phyloP scores from a whole-genome alignment of 2,797 vertebrate species.

The Staurois parvus region DNA sequence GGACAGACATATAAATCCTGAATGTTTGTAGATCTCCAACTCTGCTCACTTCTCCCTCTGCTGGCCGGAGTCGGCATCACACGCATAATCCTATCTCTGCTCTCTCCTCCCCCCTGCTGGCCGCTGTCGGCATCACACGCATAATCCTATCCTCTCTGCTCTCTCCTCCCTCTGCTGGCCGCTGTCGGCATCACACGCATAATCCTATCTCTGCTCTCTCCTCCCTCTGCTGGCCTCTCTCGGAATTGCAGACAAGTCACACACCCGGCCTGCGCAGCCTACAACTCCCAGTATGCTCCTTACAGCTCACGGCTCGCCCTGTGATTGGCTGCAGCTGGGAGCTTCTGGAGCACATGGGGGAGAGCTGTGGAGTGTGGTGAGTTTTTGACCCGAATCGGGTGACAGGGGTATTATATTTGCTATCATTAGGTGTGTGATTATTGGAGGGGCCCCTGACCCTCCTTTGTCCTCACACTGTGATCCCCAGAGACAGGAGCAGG shows the following conservation, averaged over 20 bases:
- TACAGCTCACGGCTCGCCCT: background rate
- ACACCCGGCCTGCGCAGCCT: background rate
- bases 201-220: background rate
- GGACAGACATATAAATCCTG: no score
- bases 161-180: background rate
- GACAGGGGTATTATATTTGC: conserved; percentile 50
- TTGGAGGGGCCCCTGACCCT: background rate
- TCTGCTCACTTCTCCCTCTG: background rate
- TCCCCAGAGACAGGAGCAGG: background rate
- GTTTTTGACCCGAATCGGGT: background rate
- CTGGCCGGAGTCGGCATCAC: background rate
- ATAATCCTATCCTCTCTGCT: no score
- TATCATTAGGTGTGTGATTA: background rate
- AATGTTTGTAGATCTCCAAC: no score
- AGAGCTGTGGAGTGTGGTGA: conserved; percentile 18
- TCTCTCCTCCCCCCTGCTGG: background rate
- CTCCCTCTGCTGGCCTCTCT: background rate
- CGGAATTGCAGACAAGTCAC: background rate
- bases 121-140: background rate
- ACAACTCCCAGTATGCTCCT: conserved; percentile 30
- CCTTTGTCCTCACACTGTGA: no score
- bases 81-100: background rate
- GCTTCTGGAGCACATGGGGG: conserved; percentile 31
- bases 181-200: background rate
- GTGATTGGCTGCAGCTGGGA: conserved; percentile 10